Evolutionary conservation across 2,888 invertebrate species (phyloP).

Genomic region (Agrotis segetum): DNA sequence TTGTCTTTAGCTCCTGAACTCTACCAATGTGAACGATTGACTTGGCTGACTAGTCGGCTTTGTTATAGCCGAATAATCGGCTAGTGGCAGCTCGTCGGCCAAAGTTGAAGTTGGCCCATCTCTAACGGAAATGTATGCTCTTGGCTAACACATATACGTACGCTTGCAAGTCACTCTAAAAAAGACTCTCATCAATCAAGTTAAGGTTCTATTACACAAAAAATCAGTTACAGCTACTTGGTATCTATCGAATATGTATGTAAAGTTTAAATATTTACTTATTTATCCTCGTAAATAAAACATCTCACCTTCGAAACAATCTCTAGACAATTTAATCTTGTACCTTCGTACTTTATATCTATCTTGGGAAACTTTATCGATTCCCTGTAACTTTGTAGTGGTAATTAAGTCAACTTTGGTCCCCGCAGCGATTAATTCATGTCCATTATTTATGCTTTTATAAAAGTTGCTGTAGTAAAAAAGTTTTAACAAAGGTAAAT

Average conservation of each 20-base stretch:
- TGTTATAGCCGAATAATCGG: too few relatives aligned
- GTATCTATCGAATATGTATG: not conserved
- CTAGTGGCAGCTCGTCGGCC: too few relatives aligned
- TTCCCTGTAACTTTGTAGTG: conserved; percentile 47
- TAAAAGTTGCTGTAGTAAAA: conserved; percentile 41
- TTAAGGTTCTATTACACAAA: too few relatives aligned
- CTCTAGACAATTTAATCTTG: conserved; percentile 47
- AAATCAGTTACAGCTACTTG: not conserved
- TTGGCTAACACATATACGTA: too few relatives aligned
- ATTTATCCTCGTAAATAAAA: conserved; percentile 24
- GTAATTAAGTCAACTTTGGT: conserved; percentile 62
- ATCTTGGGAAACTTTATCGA: conserved; percentile 58
- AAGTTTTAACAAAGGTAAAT: conserved; percentile 39
- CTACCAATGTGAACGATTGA: too few relatives aligned
- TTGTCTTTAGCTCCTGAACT: too few relatives aligned
- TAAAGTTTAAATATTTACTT: conserved; percentile 11
- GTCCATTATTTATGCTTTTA: conserved; percentile 58
- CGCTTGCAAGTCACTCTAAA: too few relatives aligned
- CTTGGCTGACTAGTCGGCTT: too few relatives aligned
- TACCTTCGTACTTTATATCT: conserved; percentile 44
- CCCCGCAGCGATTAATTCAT: conserved; percentile 55
- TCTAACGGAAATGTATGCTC: too few relatives aligned
- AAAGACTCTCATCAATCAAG: too few relatives aligned
- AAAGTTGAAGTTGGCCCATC: too few relatives aligned
- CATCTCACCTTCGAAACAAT: conserved; percentile 22